Percentiles rank a stretch among this genome's conserved stretches.
These are phyloP conservation scores for Acropternis orthonyx DNA, from an alignment of 2,797 vertebrate genomes.

Conservation along the genomic window DNA sequence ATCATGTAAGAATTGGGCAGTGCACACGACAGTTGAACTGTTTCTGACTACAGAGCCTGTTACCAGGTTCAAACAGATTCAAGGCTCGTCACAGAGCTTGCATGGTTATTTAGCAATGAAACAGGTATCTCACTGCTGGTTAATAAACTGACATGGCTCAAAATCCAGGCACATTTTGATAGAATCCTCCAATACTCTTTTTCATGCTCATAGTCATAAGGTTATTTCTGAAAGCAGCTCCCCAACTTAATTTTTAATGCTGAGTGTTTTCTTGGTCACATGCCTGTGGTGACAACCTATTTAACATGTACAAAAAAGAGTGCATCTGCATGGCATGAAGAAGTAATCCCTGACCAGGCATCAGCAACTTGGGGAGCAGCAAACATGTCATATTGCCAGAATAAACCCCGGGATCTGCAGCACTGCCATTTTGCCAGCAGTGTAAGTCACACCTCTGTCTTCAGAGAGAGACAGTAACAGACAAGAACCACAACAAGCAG, in stretches of 20 bases:
- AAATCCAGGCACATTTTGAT: not conserved
- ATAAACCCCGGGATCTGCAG: not conserved
- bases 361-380: not conserved
- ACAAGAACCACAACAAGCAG: accelerated
- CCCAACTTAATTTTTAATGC: not conserved
- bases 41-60: not conserved
- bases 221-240: not conserved
- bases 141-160: not conserved
- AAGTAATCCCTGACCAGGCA: not conserved
- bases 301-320: not conserved
- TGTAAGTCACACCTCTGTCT: not conserved
- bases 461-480: not conserved
- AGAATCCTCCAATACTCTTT: not conserved
- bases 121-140: not conserved
- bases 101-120: not conserved
- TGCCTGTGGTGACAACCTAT: not conserved
- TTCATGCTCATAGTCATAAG: not conserved
- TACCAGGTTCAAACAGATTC: not conserved
- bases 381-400: not conserved
- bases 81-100: not conserved
- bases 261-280: not conserved
- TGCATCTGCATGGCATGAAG: not conserved
- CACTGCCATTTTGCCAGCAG: not conserved
- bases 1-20: not conserved
- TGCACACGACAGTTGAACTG: not conserved